Base-by-base conservation (phyloP, 2,113 vertebrate species). In the Channa argus region DNA sequence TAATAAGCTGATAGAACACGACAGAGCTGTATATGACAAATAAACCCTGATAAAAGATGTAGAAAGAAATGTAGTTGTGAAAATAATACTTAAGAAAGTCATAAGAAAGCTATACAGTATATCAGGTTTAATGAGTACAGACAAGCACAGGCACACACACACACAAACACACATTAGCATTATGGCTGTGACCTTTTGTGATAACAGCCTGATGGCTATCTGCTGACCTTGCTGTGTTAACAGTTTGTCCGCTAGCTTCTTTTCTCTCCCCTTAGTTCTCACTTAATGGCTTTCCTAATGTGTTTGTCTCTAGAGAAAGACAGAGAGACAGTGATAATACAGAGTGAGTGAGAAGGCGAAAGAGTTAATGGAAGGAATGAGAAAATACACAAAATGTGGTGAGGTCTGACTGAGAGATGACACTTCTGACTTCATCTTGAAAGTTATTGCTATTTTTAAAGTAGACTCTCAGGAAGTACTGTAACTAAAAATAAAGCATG, bases 191-290 rank as follows among this genome's bases (percentile, higher is more conserved):
- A 88, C 81, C 86, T 83, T 88, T 83, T 44, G 47, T 72, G 76
- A 75, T 79, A 82, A 73, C 71, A 65, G 56, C 43, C 49, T 79
- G 88, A 90, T 88, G 72, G 74, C 63, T 85, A 85, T 89, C 86
- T 67, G 34, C 84, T 80, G 72, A 86, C 83, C 80, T 88, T 88
- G 80, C 77, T 77, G 63, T 77, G 69, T 80, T 82, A 79, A 85
- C 79, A 76, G 71, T 78, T 86, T 89, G 79, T 86, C 73, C 47
- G 43, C 74, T 61, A 43, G 55, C 77, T 69, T 59, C 62, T 47
- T 77, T 71, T 45, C 50, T 37, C 47, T 63, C 58, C 44, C 39
- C 59, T 54, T 63, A 8, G 9, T 64, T 71, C n/a, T 71, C 45
- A 54, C 59, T 53, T 70, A 80, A 84, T 80, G 50, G 46, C 79